Base-by-base conservation (phyloP, 2,113 vertebrate genomes). In the Etheostoma cragini region DNA sequence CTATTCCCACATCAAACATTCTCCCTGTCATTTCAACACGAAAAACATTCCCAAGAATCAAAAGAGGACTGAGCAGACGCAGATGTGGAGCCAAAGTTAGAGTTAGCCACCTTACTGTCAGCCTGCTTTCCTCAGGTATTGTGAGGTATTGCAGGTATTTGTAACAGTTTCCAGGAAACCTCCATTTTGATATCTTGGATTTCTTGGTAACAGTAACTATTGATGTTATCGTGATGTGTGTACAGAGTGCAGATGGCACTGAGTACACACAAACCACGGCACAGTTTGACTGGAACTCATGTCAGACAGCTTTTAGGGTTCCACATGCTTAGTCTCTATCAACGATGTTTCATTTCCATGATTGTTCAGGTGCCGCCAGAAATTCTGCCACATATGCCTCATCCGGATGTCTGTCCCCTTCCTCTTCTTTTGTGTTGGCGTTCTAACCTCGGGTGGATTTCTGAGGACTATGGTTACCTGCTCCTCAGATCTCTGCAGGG, bases 11-110 rank as follows among this genome's bases (percentile, higher is more conserved):
- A 70, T 82, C 58, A 77, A 56, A 80, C 79, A 14, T 19, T 19
- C 3, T 11, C 24, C 24, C 22, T 57, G 38, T 76, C 30, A 11
- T 66, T 74, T 63, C 71, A 71, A 47, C 30, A 24, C 24, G n/a
- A 76, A 63, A 82, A 53, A 84, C 65, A 58, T 74, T 68, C 61
- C 63, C 61, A 15, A 8, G 35, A 64, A 66, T 54, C 30, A n/a
- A 47, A 79, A 63, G 35, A 46, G 45, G 15, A 49, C 62, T 42
- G 57, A 77, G 66, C 17, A 80, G 66, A 63, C n/a, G 6, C 78
- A 77, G 79, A 84, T 84, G 76, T 82, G 65, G 6, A 81, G 47
- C 47, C 58, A 30, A 17, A 52, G 42, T 68, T 35, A 54, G 19
- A 70, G 74, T 58, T 10, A 71, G 50, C 62, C 6, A 22, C 5